Evolutionary conservation across 2,888 invertebrate species (phyloP).

Genomic region (Charanyca ferruginea): DNA sequence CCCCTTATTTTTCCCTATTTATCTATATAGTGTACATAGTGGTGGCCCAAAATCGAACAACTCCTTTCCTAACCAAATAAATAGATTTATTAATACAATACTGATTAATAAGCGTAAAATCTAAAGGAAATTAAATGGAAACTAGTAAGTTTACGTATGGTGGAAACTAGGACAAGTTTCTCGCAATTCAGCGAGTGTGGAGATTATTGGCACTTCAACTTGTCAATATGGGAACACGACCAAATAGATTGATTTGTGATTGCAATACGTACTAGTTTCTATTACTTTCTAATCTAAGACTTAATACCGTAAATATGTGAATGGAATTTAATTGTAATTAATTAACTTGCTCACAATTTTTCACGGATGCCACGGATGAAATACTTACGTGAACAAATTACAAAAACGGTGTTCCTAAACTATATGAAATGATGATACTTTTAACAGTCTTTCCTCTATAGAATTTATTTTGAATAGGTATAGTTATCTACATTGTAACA

Average conservation of each 20-base stretch:
- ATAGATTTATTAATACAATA: too few relatives aligned
- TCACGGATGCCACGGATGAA: neutral
- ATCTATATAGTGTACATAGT: too few relatives aligned
- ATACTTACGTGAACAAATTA: too few relatives aligned
- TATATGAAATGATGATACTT: too few relatives aligned
- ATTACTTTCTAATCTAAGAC: constrained; percentile 49
- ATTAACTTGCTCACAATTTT: neutral
- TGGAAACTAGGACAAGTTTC: constrained; percentile 46
- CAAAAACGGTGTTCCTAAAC: too few relatives aligned
- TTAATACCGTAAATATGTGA: constrained; percentile 20
- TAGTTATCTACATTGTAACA: neutral
- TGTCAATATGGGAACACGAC: constrained; percentile 50
- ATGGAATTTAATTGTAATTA: constrained; percentile 38
- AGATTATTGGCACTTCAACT: constrained; percentile 48
- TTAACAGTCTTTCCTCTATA: too few relatives aligned
- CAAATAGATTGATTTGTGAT: constrained; percentile 57
- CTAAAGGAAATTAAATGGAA: constrained; percentile 40
- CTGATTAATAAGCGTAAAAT: constrained; percentile 43
- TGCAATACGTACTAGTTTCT: constrained; percentile 37
- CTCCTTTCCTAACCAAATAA: too few relatives aligned
- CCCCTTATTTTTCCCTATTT: too few relatives aligned
- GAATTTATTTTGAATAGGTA: too few relatives aligned
- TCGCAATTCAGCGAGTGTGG: constrained; percentile 38
- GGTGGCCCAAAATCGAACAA: too few relatives aligned
- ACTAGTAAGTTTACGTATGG: constrained; percentile 24